Evolutionary conservation across 2,113 vertebrate genomes (phyloP).

Genomic region (Engystomops pustulosus): DNA sequence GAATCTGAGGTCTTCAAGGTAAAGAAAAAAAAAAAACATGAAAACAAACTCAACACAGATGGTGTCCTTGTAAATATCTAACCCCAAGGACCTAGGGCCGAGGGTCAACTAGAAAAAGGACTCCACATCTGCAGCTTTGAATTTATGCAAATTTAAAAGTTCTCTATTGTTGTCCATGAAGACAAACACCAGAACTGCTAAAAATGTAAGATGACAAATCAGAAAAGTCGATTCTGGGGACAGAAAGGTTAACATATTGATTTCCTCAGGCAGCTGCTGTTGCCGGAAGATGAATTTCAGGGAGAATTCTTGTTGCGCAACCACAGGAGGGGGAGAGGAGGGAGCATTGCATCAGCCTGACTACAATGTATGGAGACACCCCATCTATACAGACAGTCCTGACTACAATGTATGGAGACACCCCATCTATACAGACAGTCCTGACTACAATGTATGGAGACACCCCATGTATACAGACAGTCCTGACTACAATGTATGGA

Average conservation of each 20-base stretch:
- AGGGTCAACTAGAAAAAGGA: too few species aligned
- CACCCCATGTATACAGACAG: too few species aligned
- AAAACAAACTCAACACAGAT: not conserved
- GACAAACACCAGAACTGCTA: too few species aligned
- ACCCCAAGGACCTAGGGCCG: not conserved
- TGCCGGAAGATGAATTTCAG: slow-evolving; percentile 1
- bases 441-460: too few species aligned
- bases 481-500: too few species aligned
- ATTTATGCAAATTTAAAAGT: too few species aligned
- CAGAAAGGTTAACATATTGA: not conserved
- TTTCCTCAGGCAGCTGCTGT: slow-evolving; percentile 7
- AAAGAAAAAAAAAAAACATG: too few species aligned
- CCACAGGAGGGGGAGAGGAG: not conserved
- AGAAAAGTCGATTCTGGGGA: not conserved
- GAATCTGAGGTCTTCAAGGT: not conserved
- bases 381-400: too few species aligned
- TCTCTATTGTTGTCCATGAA: not conserved
- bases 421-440: too few species aligned
- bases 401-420: too few species aligned
- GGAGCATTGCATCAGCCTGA: not conserved
- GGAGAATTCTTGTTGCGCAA: slow-evolving; percentile 8
- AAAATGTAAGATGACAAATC: not conserved
- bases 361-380: too few species aligned
- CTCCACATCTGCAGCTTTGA: too few species aligned
- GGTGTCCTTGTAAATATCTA: not conserved